Conservation (phyloP, 2,113 vertebrate genomes). For the Turnix velox region DNA sequence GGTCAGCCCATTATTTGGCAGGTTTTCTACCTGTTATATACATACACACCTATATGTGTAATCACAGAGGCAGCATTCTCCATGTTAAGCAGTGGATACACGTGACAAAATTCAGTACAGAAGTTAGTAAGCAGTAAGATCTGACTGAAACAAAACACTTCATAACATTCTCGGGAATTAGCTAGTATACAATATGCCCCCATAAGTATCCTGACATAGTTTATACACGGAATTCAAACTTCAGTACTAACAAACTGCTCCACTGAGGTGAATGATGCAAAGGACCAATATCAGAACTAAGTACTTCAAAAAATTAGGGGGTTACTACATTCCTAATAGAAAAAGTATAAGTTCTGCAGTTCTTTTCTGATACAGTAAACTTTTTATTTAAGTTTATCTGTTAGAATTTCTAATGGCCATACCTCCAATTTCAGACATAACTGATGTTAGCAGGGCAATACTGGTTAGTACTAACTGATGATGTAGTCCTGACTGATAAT, state of each 20-base stretch:
- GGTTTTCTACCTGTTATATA: not conserved
- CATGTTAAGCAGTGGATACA: rapidly evolving
- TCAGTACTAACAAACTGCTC: not conserved
- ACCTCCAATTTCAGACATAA: not conserved
- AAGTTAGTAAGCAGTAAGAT: not conserved
- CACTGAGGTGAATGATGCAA: not conserved
- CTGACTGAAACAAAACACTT: not conserved
- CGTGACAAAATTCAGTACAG: not conserved
- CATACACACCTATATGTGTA: not conserved
- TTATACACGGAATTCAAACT: not conserved
- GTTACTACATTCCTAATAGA: not conserved
- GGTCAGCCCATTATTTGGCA: not conserved
- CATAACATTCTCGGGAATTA: not conserved
- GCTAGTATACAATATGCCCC: not conserved
- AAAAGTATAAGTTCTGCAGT: not conserved
- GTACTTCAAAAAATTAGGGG: not conserved
- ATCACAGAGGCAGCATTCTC: not conserved
- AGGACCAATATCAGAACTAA: not conserved
- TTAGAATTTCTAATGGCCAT: not conserved
- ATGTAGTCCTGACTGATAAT: not conserved
- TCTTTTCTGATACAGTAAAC: not conserved
- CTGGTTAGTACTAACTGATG: not conserved
- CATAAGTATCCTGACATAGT: not conserved
- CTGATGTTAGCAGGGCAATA: not conserved
- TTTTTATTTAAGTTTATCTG: not conserved